Base-by-base conservation (phyloP, 2,797 vertebrate genomes). In the Morelia viridis region DNA sequence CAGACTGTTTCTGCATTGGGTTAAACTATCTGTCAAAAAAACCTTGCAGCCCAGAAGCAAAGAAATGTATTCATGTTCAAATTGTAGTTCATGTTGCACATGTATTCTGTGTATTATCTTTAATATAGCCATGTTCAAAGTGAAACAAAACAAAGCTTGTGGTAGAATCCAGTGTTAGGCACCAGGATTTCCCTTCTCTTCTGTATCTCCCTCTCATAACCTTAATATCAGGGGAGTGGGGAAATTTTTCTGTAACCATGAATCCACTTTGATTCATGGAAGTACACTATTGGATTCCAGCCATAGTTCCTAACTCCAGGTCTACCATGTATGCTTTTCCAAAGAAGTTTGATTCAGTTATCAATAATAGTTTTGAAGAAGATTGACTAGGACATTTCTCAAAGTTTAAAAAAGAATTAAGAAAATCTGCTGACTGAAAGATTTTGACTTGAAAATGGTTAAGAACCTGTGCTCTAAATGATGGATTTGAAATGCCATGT, bases 351-450 rank as follows among this genome's bases (percentile, higher is more conserved):
- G 85, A 93, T 89, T 64, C 46, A 64, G 3, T 1, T 68, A 80
- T 22, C 91, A 89, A 87, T 94, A 31, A 89, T 1, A 56, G 0
- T 89, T 94, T 92, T 91, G 60, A 93, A 92, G 41, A 1, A 2
- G 57, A 12, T 7, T 22, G 15, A 4, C 9, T 80, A 91, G 61
- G 92, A 89, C 83, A 68, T 85, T 68, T 24, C 35, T 57, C 22
- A 64, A 7, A 24, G 35, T 11, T 90, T 90, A 90, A 83, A 15
- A 28, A 61, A 26, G 31, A 26, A 13, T 95, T 94, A 91, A 92
- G 76, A 85, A 93, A 92, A 94, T 85, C 89, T 94, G 64, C 85
- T 93, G 22, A 41, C 5, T 89, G 60, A 22, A 64, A 35, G 26
- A n/a, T 93, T 22, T 80, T 41, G 26, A 93, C 91, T 92, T 91